These are phyloP conservation scores for Halictus ligatus DNA, from an alignment of 2,888 invertebrate species.

Conservation along the genomic window DNA sequence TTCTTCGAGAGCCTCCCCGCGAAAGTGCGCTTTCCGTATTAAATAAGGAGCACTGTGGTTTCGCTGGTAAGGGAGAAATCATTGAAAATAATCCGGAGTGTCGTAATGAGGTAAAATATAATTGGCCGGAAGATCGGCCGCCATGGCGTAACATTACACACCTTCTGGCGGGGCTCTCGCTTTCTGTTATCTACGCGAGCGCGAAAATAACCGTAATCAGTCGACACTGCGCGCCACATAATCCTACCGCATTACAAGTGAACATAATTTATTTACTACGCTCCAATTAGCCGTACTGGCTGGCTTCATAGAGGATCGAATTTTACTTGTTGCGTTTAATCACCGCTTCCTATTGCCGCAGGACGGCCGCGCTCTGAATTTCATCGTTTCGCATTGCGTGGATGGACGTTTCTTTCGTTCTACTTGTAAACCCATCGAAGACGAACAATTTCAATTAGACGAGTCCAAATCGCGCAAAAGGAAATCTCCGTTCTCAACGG, in stretches of 20 bases:
- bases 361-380: conserved; percentile 45
- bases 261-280: conserved; percentile 75
- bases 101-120: conserved; percentile 58
- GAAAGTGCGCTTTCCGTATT: conserved; percentile 25
- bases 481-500: neutral
- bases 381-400: conserved; percentile 34
- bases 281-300: conserved; percentile 65
- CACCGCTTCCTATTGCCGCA: conserved; percentile 60
- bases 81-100: conserved; percentile 42
- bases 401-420: neutral
- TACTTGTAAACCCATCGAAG: neutral
- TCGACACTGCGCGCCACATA: conserved; percentile 60
- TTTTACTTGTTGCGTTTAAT: conserved; percentile 70
- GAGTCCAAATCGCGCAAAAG: neutral
- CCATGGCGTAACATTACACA: conserved; percentile 46
- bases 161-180: conserved; percentile 44
- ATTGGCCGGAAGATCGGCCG: conserved; percentile 55
- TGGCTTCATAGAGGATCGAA: conserved; percentile 66
- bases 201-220: conserved; percentile 69
- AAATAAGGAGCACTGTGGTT: conserved; percentile 19
- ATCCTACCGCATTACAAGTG: conserved; percentile 64
- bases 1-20: no score
- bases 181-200: conserved; percentile 58
- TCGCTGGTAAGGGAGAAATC: conserved; percentile 24
- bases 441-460: neutral